Conservation (phyloP, 2,797 vertebrate species). For the Chloroceryle inda region DNA sequence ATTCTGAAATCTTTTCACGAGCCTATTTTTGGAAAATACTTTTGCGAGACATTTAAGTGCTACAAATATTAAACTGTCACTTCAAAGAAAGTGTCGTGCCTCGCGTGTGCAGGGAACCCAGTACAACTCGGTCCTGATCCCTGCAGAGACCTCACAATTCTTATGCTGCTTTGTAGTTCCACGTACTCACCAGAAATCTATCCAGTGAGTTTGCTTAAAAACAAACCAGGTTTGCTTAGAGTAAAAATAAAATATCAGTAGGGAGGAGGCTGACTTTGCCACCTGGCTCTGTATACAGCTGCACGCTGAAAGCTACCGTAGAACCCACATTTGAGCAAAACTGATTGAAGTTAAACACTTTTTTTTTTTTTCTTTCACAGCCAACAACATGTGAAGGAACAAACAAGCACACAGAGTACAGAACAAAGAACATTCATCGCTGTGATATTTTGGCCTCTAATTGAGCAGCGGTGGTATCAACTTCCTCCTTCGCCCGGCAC, state of each 20-base stretch:
- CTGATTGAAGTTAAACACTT: neutral
- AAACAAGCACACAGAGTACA: neutral
- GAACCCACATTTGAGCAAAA: neutral
- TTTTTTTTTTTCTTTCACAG: neutral
- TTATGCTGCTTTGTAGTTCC: neutral
- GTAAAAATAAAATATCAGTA: neutral
- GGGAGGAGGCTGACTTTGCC: neutral
- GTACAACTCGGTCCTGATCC: neutral
- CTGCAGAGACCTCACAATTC: neutral
- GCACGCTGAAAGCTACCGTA: neutral
- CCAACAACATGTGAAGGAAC: neutral
- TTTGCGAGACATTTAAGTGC: neutral
- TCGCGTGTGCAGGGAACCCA: rapidly evolving
- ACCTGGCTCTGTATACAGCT: neutral
- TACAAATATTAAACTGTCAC: neutral
- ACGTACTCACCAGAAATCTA: neutral
- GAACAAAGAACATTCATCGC: slow-evolving; percentile 36
- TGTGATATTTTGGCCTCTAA: neutral
- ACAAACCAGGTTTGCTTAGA: neutral
- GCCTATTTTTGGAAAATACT: neutral
- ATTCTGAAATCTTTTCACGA: neutral
- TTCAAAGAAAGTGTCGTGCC: neutral
- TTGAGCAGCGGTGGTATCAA: neutral
- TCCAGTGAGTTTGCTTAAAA: neutral
- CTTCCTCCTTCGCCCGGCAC: neutral